Evolutionary conservation across 2,888 invertebrate species (phyloP).

Genomic region (Cyclophora albipunctata): DNA sequence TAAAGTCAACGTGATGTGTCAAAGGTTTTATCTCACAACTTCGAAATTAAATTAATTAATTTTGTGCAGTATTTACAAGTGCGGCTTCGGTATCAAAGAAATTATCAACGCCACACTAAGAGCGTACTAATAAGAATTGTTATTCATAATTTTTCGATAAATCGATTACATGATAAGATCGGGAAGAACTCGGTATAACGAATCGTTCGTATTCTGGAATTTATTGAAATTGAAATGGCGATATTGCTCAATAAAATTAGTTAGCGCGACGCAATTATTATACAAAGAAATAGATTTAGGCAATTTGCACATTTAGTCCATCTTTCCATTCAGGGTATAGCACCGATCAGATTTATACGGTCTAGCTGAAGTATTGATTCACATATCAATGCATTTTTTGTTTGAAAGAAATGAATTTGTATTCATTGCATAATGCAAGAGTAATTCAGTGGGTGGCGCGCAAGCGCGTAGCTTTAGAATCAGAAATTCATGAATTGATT

Average conservation of each 20-base stretch:
- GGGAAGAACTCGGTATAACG: slow-evolving; percentile 15
- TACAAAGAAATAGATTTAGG: slow-evolving; percentile 9
- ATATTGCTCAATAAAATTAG: slow-evolving; percentile 38
- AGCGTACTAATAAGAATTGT: slow-evolving; percentile 14
- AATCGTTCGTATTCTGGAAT: slow-evolving; percentile 25
- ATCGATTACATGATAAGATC: slow-evolving; percentile 18
- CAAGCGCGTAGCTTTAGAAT: slow-evolving; percentile 40
- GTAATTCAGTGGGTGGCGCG: slow-evolving; percentile 65
- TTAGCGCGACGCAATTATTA: slow-evolving; percentile 38
- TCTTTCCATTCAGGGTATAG: slow-evolving; percentile 27
- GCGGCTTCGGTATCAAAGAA: slow-evolving; percentile 14
- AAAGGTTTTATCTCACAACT: slow-evolving; percentile 6
- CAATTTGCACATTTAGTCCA: slow-evolving; percentile 6
- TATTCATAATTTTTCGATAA: slow-evolving; percentile 8
- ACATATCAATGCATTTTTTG: slow-evolving; percentile 54
- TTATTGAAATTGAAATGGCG: slow-evolving; percentile 13
- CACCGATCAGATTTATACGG: slow-evolving; percentile 44
- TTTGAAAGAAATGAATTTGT: slow-evolving; percentile 48
- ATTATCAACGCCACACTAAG: slow-evolving; percentile 14
- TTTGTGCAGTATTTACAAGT: slow-evolving; percentile 9
- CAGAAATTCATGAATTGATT: slow-evolving; percentile 39
- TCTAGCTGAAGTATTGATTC: slow-evolving; percentile 53
- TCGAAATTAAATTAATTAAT: slow-evolving; percentile 18
- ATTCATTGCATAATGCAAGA: slow-evolving; percentile 55
- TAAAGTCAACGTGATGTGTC: slow-evolving; percentile 11